These are phyloP conservation scores for Kuschelorhynchus macadamiae DNA, from an alignment of 2,888 invertebrate genomes.

Conservation along the genomic window DNA sequence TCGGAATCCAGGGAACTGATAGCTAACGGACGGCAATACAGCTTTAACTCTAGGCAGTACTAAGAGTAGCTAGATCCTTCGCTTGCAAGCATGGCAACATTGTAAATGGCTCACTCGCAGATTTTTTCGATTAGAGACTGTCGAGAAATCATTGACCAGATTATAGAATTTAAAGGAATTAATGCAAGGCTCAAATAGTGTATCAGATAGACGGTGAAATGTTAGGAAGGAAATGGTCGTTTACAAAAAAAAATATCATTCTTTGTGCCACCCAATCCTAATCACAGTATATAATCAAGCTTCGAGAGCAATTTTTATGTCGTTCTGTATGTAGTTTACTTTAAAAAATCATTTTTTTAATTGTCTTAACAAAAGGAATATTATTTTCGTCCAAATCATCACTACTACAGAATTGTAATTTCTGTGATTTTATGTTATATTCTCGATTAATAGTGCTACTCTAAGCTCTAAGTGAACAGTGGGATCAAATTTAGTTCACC, in stretches of 20 bases:
- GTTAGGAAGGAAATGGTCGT: conserved; percentile 6
- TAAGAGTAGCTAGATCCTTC: conserved; percentile 25
- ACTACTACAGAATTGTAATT: too few species aligned
- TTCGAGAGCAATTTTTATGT: too few species aligned
- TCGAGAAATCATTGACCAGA: conserved; percentile 8
- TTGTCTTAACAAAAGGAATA: conserved; percentile 13
- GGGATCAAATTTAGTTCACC: too few species aligned
- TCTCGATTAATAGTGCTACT: too few species aligned
- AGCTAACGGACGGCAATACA: conserved; percentile 71
- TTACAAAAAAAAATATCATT: background rate
- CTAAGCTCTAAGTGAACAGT: background rate
- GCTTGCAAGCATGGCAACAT: background rate
- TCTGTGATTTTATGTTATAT: too few species aligned
- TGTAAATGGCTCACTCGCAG: background rate
- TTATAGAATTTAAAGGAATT: background rate
- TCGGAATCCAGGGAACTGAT: conserved; percentile 78
- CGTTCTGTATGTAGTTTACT: too few species aligned
- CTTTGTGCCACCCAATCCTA: background rate
- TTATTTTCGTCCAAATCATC: conserved; percentile 16
- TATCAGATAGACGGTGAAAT: conserved; percentile 9
- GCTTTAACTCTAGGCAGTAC: conserved; percentile 63
- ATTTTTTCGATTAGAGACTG: background rate
- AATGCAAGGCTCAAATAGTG: conserved; percentile 27
- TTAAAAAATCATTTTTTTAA: background rate
- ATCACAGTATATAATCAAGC: too few species aligned